Conservation (phyloP, 2,888 invertebrate genomes). For the Drosophila borborema region DNA sequence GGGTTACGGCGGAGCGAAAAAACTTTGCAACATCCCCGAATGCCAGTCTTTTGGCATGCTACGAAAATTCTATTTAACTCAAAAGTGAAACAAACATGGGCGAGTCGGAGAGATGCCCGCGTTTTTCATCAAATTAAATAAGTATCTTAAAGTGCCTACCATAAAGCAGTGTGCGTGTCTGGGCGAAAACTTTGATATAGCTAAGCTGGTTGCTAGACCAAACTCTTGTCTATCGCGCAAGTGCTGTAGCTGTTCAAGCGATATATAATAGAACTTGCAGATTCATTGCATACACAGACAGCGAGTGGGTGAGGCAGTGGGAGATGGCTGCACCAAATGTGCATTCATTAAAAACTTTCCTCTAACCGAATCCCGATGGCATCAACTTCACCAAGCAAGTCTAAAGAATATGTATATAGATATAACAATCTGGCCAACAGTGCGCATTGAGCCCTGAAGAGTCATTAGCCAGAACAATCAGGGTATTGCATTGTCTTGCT, state of each 20-base stretch:
- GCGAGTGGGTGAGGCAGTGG: background rate
- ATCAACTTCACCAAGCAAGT: slow-evolving; percentile 19
- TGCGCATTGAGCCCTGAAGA: slow-evolving; percentile 4
- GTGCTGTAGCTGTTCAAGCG: slow-evolving; percentile 25
- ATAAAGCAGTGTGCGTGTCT: background rate
- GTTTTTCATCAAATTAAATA: slow-evolving; percentile 60
- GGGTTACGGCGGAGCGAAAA: slow-evolving; percentile 8
- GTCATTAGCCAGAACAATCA: slow-evolving; percentile 31
- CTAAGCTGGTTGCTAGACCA: slow-evolving; percentile 16
- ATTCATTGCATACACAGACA: too few relatives aligned
- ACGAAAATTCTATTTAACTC: slow-evolving; percentile 66
- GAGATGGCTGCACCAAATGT: slow-evolving; percentile 24
- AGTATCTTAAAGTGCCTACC: slow-evolving; percentile 54
- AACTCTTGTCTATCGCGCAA: slow-evolving; percentile 6
- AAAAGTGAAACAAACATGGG: slow-evolving; percentile 66
- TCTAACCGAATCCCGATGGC: slow-evolving; percentile 15
- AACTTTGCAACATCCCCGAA: slow-evolving; percentile 1
- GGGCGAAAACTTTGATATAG: slow-evolving; percentile 14
- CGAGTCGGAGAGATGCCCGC: slow-evolving; percentile 48
- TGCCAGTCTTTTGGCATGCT: background rate
- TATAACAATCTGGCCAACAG: slow-evolving; percentile 9
- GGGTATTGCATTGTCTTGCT: background rate
- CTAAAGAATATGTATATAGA: background rate
- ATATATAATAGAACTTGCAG: slow-evolving; percentile 33
- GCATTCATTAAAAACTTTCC: slow-evolving; percentile 47